These are phyloP conservation scores for Corythoichthys intestinalis DNA, from an alignment of 2,113 vertebrate species.

Conservation along the genomic window DNA sequence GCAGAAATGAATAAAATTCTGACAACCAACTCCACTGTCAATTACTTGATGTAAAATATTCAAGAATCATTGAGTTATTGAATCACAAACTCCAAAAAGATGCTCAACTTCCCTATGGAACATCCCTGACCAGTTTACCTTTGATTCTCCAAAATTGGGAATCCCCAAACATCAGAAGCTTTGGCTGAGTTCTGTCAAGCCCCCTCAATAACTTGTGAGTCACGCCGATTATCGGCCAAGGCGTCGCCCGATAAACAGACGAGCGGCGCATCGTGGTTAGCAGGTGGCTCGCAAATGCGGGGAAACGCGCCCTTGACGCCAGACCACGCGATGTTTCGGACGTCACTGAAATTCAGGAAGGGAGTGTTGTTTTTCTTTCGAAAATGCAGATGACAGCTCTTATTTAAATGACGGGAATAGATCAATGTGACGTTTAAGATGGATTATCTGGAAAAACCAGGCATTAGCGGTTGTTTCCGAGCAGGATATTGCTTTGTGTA, in stretches of 20 bases:
- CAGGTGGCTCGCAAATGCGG: conserved; percentile 57
- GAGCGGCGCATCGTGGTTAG: conserved; percentile 28
- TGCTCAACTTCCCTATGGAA: conserved; percentile 21
- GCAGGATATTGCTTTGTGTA: conserved; percentile 26
- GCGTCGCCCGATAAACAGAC: conserved; percentile 58
- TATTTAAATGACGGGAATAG: conserved; percentile 31
- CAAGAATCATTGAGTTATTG: conserved; percentile 20
- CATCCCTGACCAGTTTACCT: neutral
- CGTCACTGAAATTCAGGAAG: conserved; percentile 14
- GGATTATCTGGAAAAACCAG: conserved; percentile 26
- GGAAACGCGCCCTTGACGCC: conserved; percentile 29
- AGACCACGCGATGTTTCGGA: conserved; percentile 28
- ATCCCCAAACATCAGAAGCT: neutral
- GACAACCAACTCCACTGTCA: too few species aligned
- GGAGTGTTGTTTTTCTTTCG: conserved; percentile 30
- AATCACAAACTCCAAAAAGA: conserved; percentile 37
- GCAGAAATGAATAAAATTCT: too few species aligned
- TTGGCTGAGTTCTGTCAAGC: conserved; percentile 12
- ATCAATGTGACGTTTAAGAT: conserved; percentile 22
- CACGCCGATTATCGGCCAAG: conserved; percentile 47
- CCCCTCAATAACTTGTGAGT: conserved; percentile 50
- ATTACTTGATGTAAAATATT: too few species aligned
- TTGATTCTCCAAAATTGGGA: conserved; percentile 31
- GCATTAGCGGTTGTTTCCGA: conserved; percentile 25
- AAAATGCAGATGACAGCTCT: conserved; percentile 24